A percentile compares a stretch with the other conserved stretches of the same genome.
Evolutionary conservation across 2,888 invertebrate species (phyloP).

Genomic region (Craniophora ligustri): DNA sequence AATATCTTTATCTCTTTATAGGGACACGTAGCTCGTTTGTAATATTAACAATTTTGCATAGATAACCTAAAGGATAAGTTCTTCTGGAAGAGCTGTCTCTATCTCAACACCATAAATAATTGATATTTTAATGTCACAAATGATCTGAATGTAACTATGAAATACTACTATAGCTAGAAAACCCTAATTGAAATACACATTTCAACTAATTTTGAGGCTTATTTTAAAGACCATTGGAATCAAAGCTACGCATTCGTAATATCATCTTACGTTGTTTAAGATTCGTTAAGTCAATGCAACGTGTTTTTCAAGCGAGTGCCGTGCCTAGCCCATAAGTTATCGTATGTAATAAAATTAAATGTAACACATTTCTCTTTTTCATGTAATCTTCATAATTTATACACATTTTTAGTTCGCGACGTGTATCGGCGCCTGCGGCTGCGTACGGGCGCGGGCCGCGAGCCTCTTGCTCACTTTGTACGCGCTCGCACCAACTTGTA

Average conservation of each 20-base stretch:
- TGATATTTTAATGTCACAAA: constrained; percentile 88
- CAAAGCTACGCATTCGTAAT: constrained; percentile 30
- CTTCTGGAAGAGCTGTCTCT: constrained; percentile 75
- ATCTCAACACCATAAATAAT: constrained; percentile 86
- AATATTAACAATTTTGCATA: constrained; percentile 70
- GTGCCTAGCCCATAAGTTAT: constrained; percentile 86
- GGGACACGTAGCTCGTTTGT: constrained; percentile 43
- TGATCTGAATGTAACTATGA: constrained; percentile 86
- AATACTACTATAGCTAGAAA: constrained; percentile 60
- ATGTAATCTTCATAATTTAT: constrained; percentile 88
- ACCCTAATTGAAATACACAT: constrained; percentile 51
- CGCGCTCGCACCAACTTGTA: constrained; percentile 50
- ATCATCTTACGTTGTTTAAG: constrained; percentile 49
- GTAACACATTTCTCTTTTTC: constrained; percentile 89
- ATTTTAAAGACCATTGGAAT: constrained; percentile 21
- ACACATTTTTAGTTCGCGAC: constrained; percentile 85
- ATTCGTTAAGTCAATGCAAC: constrained; percentile 60
- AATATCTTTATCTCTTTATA: constrained; percentile 43
- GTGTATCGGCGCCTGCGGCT: constrained; percentile 78
- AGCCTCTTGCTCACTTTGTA: constrained; percentile 55
- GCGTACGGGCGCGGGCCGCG: constrained; percentile 44
- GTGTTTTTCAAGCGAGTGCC: constrained; percentile 83
- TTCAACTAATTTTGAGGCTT: constrained; percentile 39
- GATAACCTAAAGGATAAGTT: constrained; percentile 66
- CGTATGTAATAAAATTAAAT: constrained; percentile 88